Evolutionary conservation across 2,888 invertebrate species (phyloP).

Genomic region (Drosophila emarginata): DNA sequence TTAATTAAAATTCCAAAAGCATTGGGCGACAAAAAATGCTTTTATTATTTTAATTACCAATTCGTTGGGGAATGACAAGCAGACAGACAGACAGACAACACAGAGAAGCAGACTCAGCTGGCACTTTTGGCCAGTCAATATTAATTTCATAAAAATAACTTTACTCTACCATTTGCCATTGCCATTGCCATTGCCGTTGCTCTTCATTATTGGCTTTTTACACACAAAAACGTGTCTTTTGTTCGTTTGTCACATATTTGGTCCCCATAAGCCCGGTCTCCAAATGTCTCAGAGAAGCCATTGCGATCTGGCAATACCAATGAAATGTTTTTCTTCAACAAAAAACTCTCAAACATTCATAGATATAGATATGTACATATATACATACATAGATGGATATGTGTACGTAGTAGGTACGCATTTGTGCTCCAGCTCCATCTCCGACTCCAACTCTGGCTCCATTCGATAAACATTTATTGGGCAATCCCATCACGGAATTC

Average conservation of each 20-base stretch:
- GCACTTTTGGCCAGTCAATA: slow-evolving; percentile 64
- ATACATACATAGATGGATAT: slow-evolving; percentile 1
- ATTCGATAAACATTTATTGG: slow-evolving; percentile 78
- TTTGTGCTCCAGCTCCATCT: slow-evolving; percentile 54
- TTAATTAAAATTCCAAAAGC: slow-evolving; percentile 66
- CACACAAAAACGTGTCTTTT: slow-evolving; percentile 69
- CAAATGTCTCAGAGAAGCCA: slow-evolving; percentile 4
- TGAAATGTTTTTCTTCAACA: slow-evolving; percentile 56
- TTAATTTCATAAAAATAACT: slow-evolving; percentile 76
- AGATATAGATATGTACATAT: slow-evolving; percentile 6
- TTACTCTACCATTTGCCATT: slow-evolving; percentile 39
- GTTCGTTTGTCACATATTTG: slow-evolving; percentile 37
- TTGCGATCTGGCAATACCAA: slow-evolving; percentile 3
- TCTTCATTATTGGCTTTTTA: slow-evolving; percentile 58
- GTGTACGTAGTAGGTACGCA: slow-evolving; percentile 53
- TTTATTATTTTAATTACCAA: slow-evolving; percentile 80
- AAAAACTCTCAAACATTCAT: slow-evolving; percentile 65
- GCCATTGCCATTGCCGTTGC: slow-evolving; percentile 36
- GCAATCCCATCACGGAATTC: slow-evolving; percentile 76
- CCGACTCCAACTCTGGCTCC: not conserved
- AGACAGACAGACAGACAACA: not conserved
- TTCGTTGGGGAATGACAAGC: slow-evolving; percentile 45
- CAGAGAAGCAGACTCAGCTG: slow-evolving; percentile 54
- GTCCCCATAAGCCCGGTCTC: slow-evolving; percentile 1
- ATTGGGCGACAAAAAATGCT: slow-evolving; percentile 59